Evolutionary conservation across 2,113 vertebrate species (phyloP).

Genomic region (Paracyprichromis sp.): DNA sequence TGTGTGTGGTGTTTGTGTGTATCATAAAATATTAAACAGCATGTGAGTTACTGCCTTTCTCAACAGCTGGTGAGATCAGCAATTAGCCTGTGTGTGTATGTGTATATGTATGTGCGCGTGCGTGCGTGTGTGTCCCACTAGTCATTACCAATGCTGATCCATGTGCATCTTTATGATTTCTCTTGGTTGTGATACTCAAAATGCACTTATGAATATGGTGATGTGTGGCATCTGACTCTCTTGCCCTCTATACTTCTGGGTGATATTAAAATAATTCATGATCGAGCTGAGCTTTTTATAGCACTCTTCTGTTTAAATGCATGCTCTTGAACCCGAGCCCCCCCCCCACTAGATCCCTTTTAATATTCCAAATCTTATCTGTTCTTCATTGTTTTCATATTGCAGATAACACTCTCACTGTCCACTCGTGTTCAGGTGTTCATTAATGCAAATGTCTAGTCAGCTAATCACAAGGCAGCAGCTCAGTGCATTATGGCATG

Average conservation of each 20-base stretch:
- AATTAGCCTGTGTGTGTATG: neutral
- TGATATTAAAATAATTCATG: neutral
- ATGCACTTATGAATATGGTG: slow-evolving; percentile 17
- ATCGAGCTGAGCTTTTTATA: neutral
- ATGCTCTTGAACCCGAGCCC: accelerated
- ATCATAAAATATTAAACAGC: slow-evolving; percentile 27
- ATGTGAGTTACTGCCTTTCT: neutral
- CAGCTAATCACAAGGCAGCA: neutral
- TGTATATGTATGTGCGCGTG: neutral
- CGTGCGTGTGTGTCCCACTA: neutral
- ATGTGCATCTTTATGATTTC: slow-evolving; percentile 34
- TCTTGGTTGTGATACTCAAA: neutral
- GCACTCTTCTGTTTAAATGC: neutral
- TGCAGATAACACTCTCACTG: neutral
- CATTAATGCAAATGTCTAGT: neutral
- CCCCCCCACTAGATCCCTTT: neutral
- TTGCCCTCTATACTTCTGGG: neutral
- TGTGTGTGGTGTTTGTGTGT: neutral
- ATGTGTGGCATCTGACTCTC: neutral
- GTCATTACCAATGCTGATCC: slow-evolving; percentile 26
- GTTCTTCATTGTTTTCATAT: neutral
- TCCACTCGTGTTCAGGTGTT: neutral
- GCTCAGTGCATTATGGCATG: neutral
- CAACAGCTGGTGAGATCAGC: slow-evolving; percentile 8
- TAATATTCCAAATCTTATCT: neutral